Evolutionary conservation across 2,888 invertebrate genomes (phyloP).

Genomic region (Diaperis boleti): DNA sequence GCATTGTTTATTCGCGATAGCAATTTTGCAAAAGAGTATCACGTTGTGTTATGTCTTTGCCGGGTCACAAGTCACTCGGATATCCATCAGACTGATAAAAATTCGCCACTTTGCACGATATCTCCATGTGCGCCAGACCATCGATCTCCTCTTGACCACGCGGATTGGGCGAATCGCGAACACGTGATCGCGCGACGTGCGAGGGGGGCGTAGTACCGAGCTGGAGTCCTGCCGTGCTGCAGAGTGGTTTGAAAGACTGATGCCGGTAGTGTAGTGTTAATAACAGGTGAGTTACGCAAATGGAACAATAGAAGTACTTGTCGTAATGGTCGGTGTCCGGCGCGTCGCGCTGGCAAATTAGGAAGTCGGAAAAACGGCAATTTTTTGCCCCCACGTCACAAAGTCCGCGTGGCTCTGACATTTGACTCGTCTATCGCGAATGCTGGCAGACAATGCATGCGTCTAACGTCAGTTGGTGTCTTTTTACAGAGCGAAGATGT

Average conservation of each 20-base stretch:
- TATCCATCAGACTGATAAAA: neutral
- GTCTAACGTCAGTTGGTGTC: neutral
- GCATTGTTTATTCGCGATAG: neutral
- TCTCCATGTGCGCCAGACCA: neutral
- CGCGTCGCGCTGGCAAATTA: neutral
- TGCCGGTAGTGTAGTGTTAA: neutral
- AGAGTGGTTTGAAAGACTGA: neutral
- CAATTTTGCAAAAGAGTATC: neutral
- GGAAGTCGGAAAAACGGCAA: neutral
- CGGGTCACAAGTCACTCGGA: neutral
- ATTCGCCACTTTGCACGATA: neutral
- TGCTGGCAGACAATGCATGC: neutral
- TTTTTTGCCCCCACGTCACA: neutral
- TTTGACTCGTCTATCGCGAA: neutral
- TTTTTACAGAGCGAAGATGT: conserved; percentile 11
- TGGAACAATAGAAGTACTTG: neutral
- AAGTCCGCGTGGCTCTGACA: neutral
- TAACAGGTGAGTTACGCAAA: conserved; percentile 6
- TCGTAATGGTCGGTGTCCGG: neutral
- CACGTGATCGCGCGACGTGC: neutral
- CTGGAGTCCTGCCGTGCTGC: neutral
- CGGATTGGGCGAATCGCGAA: neutral
- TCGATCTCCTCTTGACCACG: neutral
- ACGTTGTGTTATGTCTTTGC: neutral
- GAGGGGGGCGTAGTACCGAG: neutral